Evolutionary conservation across 2,797 vertebrate species (phyloP).

Genomic region (Passerculus sandwichensis): DNA sequence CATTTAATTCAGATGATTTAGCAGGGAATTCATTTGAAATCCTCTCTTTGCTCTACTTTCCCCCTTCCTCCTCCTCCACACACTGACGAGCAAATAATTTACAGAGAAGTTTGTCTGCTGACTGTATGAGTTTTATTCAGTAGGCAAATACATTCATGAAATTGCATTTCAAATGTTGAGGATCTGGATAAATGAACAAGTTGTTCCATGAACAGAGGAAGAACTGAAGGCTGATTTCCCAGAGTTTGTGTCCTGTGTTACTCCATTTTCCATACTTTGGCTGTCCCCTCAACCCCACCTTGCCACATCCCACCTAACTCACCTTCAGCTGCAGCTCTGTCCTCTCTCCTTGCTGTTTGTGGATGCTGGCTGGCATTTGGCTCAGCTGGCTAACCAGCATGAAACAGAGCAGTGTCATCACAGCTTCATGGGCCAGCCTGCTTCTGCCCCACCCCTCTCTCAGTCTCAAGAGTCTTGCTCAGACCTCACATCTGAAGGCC

Average conservation of each 20-base stretch:
- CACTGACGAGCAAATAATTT: background rate
- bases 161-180: conserved; percentile 5
- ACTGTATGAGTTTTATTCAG: conserved; percentile 6
- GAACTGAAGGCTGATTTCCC: background rate
- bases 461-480: background rate
- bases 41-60: background rate
- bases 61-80: background rate
- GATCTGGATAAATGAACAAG: conserved; percentile 8
- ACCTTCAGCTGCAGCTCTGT: background rate
- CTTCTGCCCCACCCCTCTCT: background rate
- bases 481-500: background rate
- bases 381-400: background rate
- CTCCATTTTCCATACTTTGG: background rate
- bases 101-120: background rate
- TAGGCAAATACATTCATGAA: background rate
- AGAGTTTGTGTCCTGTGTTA: background rate
- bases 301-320: background rate
- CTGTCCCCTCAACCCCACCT: background rate
- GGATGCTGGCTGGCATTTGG: background rate
- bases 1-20: background rate
- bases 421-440: background rate
- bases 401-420: background rate
- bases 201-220: background rate
- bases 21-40: background rate
- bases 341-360: background rate